Conservation (phyloP, 92 coral and sea anemone genomes). For the Epizoanthus stellaris region DNA sequence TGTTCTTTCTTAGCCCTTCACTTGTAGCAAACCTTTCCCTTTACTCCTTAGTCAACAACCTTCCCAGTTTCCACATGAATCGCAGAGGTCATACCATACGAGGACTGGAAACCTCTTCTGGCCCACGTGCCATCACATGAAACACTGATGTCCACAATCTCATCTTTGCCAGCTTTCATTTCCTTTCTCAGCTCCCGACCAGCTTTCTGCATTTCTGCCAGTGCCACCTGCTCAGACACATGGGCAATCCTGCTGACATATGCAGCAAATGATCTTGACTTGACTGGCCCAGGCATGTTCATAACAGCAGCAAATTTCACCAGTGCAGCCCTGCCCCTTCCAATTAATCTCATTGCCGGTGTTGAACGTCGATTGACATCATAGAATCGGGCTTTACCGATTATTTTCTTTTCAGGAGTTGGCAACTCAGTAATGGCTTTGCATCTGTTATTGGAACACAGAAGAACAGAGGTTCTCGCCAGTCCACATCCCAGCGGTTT, state of each 20-base stretch:
- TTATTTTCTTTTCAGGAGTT: constrained; percentile 55
- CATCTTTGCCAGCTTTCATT: constrained; percentile 27
- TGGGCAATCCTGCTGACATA: constrained; percentile 16
- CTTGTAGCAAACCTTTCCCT: constrained; percentile 55
- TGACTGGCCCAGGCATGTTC: constrained; percentile 61
- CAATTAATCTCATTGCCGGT: constrained; percentile 46
- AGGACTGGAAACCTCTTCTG: constrained; percentile 61
- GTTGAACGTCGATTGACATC: constrained; percentile 52
- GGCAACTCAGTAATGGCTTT: constrained; percentile 50
- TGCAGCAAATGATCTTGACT: constrained; percentile 30
- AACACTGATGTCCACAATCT: constrained; percentile 24
- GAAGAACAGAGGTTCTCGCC: constrained; percentile 47
- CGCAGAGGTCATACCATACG: constrained; percentile 60
- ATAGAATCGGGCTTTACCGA: constrained; percentile 45
- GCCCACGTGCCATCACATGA: constrained; percentile 66
- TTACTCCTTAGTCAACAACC: constrained; percentile 50
- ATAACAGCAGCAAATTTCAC: constrained; percentile 51
- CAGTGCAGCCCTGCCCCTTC: constrained; percentile 55
- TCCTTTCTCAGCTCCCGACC: constrained; percentile 37
- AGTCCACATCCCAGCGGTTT: constrained; percentile 52
- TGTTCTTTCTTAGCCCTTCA: constrained; percentile 50
- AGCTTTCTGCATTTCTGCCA: constrained; percentile 56
- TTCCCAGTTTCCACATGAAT: constrained; percentile 57
- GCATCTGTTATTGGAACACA: constrained; percentile 50
- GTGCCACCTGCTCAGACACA: constrained; percentile 44